phyloP scores from a whole-genome alignment of 92 coral and sea anemone genomes.

The Epizoanthus ramosus region DNA sequence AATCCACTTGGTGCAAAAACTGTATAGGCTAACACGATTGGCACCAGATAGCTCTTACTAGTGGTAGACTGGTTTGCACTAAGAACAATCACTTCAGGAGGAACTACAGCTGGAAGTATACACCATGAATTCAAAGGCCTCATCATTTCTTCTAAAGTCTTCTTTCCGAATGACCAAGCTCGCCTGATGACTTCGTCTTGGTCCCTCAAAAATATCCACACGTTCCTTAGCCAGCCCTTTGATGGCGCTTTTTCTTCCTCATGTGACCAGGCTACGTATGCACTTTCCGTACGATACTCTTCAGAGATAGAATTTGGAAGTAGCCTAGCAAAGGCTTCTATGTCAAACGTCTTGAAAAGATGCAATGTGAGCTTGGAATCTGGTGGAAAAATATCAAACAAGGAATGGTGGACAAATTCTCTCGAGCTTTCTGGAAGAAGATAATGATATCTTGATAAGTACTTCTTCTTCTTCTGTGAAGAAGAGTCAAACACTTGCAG shows the following conservation, averaged over 20 bases:
- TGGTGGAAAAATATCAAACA: background rate
- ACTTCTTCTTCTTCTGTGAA: conserved; percentile 24
- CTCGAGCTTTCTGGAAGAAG: conserved; percentile 38
- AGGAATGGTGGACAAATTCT: conserved; percentile 48
- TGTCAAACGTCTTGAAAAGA: conserved; percentile 52
- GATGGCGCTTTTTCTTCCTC: conserved; percentile 21
- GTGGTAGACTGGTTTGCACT: too few relatives aligned
- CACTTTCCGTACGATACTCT: background rate
- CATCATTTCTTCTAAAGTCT: too few relatives aligned
- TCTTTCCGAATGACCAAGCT: too few relatives aligned
- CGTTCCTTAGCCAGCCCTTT: conserved; percentile 37
- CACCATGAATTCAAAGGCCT: too few relatives aligned
- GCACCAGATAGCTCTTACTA: too few relatives aligned
- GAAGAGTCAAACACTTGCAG: conserved; percentile 50
- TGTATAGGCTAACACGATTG: too few relatives aligned
- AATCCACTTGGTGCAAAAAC: too few relatives aligned
- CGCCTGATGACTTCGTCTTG: too few relatives aligned
- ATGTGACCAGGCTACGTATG: conserved; percentile 46
- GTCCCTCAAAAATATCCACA: conserved; percentile 55
- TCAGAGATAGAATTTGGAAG: conserved; percentile 25
- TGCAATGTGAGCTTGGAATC: background rate
- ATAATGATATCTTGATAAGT: conserved; percentile 31
- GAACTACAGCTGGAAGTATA: too few relatives aligned
- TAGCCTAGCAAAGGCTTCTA: conserved; percentile 36
- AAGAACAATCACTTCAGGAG: too few relatives aligned